Evolutionary conservation across 2,888 invertebrate species (phyloP), one percentile per base, ranked within the genome.

Genomic region (Macaria notata): DNA sequence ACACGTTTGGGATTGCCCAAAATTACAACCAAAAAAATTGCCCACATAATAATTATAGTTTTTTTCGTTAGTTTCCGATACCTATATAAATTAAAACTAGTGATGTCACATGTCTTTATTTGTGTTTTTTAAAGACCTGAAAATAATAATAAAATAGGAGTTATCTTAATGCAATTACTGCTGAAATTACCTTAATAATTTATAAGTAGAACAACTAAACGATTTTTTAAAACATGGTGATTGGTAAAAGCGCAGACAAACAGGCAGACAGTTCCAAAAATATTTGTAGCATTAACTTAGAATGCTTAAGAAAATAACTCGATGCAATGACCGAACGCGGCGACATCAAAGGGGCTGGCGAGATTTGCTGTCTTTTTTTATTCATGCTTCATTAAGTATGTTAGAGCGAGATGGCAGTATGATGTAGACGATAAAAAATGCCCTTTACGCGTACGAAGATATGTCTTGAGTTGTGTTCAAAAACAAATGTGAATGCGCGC

Each of bases 31-130:
- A 79, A 79, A 79, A 72, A 72, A 79, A 80, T 83, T 83, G 80
- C 81, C 78, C 74, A 77, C 78, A 58, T 54, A 65, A 71, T 73
- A 73, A 81, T 81, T 81, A 77, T 70, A 56, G 57, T 58, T 70
- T 82, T 81, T 81, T 86, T 76, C 80, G 19, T 87, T 86, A 85
- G 86, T 83, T 87, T 86, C 82, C 86, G 81, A 88, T 88, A 83
- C 7, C 3, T 6, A n/a, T n/a, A n/a, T n/a, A 36, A 7, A 36
- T 36, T 2, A 36, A 36, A 7, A 19, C 19, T 19, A 19, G 19
- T 19, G 2, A 19, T 19, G 19, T 19, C 19, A 19, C 19, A 19
- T 19, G 19, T 19, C 19, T 19, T 19, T 19, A 19, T 1, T 19
- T 19, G 19, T 19, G 19, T 19, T 19, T 19, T n/a, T 19, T 19